Evolutionary conservation across 2,113 vertebrate genomes (phyloP).

Genomic region (Plecturocebus donacophilus): DNA sequence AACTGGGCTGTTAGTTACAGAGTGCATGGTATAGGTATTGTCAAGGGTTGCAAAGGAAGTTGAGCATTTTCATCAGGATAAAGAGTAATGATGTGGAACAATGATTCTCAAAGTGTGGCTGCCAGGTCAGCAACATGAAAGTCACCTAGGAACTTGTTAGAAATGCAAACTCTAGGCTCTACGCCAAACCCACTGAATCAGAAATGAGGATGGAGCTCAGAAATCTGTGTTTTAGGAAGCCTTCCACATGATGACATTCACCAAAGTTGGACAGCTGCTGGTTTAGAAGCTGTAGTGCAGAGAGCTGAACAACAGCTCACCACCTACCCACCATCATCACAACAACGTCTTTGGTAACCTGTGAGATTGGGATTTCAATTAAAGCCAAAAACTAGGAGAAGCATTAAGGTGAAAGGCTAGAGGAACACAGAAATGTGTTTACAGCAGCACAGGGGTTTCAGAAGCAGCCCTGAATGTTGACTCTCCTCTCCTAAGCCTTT

Average conservation of each 20-base stretch:
- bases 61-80: not conserved
- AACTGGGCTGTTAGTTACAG: not conserved
- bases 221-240: not conserved
- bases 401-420: not conserved
- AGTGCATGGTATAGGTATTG: not conserved
- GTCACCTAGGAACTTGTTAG: not conserved
- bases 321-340: not conserved
- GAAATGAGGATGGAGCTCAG: not conserved
- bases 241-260: not conserved
- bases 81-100: not conserved
- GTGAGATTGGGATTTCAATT: not conserved
- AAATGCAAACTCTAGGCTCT: not conserved
- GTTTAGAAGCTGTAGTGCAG: not conserved
- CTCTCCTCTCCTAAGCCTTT: not conserved
- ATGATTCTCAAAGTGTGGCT: not conserved
- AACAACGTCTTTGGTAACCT: not conserved
- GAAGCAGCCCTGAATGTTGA: not conserved
- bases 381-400: not conserved
- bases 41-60: not conserved
- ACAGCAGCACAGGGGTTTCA: not conserved
- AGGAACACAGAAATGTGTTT: not conserved
- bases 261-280: not conserved
- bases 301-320: not conserved
- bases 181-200: not conserved
- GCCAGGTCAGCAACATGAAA: not conserved